phyloP scores from a whole-genome alignment of 2,888 invertebrate species.

The Diloba caeruleocephala region DNA sequence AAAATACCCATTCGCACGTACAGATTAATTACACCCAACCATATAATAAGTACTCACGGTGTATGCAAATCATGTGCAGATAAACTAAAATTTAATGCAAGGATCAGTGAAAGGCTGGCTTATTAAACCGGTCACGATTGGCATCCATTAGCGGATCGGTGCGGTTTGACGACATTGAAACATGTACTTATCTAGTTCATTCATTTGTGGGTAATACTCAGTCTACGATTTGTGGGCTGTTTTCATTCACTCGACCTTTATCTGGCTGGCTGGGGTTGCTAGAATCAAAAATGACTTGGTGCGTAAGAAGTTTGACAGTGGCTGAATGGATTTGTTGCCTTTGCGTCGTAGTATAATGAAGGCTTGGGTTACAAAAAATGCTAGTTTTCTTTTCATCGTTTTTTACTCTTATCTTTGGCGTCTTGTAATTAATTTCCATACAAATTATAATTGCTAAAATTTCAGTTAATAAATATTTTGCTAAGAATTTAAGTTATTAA shows the following conservation, averaged over 20 bases:
- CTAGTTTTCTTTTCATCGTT: no score
- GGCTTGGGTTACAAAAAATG: no score
- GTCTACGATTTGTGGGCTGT: constrained; percentile 45
- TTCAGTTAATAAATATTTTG: no score
- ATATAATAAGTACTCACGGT: constrained; percentile 48
- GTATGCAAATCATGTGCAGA: constrained; percentile 58
- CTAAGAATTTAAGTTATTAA: no score
- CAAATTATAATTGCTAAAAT: no score
- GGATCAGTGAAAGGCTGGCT: constrained; percentile 65
- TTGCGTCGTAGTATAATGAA: constrained; percentile 3
- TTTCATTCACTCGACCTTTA: constrained; percentile 46
- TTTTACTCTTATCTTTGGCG: neutral
- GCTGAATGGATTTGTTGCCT: constrained; percentile 10
- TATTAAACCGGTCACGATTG: constrained; percentile 64
- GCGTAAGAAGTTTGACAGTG: constrained; percentile 18
- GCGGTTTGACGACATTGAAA: constrained; percentile 59
- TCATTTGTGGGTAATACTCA: no score
- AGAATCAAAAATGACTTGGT: constrained; percentile 23
- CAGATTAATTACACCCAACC: constrained; percentile 45
- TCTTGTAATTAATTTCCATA: neutral
- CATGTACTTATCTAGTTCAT: constrained; percentile 52
- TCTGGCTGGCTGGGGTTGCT: constrained; percentile 20
- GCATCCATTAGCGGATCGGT: constrained; percentile 54
- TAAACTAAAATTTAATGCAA: constrained; percentile 60
- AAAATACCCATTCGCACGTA: constrained; percentile 26